A percentile compares a stretch with the other conserved stretches of the same genome.
Evolutionary conservation across 2,113 vertebrate species (phyloP).

Genomic region (Orthonyx spaldingii): DNA sequence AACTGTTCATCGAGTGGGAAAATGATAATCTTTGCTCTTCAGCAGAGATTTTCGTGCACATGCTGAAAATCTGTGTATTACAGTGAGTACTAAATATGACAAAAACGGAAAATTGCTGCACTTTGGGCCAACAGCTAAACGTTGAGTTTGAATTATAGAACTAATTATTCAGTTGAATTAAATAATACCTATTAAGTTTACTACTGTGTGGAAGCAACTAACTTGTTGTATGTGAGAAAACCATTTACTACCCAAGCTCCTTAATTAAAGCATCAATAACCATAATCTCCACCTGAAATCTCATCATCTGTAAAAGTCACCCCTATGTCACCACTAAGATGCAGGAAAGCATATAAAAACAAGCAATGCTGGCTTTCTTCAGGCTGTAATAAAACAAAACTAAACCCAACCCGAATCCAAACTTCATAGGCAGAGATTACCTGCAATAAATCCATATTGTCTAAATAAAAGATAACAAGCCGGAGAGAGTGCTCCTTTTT

Average conservation of each 20-base stretch:
- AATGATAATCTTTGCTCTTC: background rate
- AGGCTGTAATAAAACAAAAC: background rate
- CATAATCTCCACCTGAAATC: background rate
- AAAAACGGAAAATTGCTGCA: background rate
- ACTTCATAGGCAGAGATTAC: background rate
- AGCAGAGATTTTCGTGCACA: background rate
- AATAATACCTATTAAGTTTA: background rate
- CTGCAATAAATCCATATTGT: background rate
- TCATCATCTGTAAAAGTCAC: background rate
- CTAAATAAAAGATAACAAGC: background rate
- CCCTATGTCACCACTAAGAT: background rate
- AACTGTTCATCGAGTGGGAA: background rate
- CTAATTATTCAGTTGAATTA: background rate
- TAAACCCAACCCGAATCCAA: background rate
- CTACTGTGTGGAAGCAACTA: background rate
- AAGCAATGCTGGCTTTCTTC: background rate
- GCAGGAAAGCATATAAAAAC: background rate
- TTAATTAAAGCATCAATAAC: background rate
- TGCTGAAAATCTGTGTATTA: background rate
- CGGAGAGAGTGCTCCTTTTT: background rate
- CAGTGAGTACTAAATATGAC: background rate
- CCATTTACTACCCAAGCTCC: background rate
- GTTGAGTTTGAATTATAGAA: background rate
- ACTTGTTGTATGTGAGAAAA: background rate
- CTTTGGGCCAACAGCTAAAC: background rate